A percentile compares a stretch with the other conserved stretches of the same genome.
phyloP scores from a whole-genome alignment of 1,140 invertebrate genomes.

The Drosophila kohkoa region DNA sequence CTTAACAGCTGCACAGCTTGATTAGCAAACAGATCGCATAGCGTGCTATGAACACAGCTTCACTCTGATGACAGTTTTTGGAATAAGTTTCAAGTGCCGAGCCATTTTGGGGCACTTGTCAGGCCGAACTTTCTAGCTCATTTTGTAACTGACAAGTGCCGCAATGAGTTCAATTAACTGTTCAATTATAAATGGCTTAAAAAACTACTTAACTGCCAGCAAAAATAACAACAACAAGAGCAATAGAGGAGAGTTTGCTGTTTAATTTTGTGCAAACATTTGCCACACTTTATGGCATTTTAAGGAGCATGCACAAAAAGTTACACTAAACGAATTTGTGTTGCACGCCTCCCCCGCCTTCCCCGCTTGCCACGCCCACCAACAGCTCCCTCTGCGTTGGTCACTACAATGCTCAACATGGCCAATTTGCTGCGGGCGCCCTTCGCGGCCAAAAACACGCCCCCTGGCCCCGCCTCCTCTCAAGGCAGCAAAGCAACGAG shows the following conservation, averaged over 20 bases:
- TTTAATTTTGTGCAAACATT: slow-evolving; percentile 73
- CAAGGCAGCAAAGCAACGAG: not conserved
- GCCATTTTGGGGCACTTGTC: not conserved
- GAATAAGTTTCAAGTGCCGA: not conserved
- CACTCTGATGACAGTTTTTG: not conserved
- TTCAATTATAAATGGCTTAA: slow-evolving; percentile 67
- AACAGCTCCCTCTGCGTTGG: not conserved
- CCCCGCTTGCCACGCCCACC: slow-evolving; percentile 3
- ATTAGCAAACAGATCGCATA: not conserved
- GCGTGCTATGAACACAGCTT: not conserved
- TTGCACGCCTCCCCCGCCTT: slow-evolving; percentile 31
- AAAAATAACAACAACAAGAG: slow-evolving; percentile 6
- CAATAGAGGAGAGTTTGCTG: slow-evolving; percentile 38
- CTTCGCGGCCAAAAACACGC: slow-evolving; percentile 36
- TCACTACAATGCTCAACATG: slow-evolving; percentile 62
- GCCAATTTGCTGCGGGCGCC: slow-evolving; percentile 68
- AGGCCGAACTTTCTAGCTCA: not conserved
- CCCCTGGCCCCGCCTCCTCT: slow-evolving; percentile 9
- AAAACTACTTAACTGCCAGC: slow-evolving; percentile 31
- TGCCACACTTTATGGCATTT: slow-evolving; percentile 70
- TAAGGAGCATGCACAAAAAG: slow-evolving; percentile 50
- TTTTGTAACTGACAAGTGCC: slow-evolving; percentile 6
- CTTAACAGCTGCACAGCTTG: not conserved
- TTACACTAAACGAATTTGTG: slow-evolving; percentile 70
- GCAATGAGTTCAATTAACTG: slow-evolving; percentile 64